Percentiles rank a stretch among this genome's conserved stretches.
phyloP scores from a whole-genome alignment of 2,113 vertebrate genomes.

The Grallaria varia region DNA sequence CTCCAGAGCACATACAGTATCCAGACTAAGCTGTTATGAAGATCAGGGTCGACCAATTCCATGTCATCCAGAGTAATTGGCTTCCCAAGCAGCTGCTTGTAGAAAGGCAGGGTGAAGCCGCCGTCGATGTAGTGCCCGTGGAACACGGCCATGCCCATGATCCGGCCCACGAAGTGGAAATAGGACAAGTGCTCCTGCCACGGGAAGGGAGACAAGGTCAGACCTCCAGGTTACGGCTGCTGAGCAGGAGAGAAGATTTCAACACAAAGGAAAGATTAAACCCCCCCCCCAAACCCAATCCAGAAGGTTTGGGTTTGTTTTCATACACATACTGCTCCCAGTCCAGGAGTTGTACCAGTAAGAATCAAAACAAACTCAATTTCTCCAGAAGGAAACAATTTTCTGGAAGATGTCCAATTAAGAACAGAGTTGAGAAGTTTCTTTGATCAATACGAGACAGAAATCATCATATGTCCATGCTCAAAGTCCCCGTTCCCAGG shows the following conservation, averaged over 20 bases:
- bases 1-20: slow-evolving; percentile 86
- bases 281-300: background rate
- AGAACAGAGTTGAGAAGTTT: background rate
- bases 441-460: background rate
- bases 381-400: background rate
- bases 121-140: slow-evolving; percentile 98
- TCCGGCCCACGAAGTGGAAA: slow-evolving; percentile 97
- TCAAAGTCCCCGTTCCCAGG: no score
- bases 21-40: slow-evolving; percentile 99
- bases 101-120: slow-evolving; percentile 96
- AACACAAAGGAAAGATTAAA: background rate
- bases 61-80: slow-evolving; percentile 98
- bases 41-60: slow-evolving; percentile 97
- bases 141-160: slow-evolving; percentile 99
- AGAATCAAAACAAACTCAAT: background rate
- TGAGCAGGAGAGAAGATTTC: background rate
- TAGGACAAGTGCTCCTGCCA: slow-evolving; percentile 96
- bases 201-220: background rate
- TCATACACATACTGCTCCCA: background rate
- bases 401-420: background rate
- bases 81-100: slow-evolving; percentile 97
- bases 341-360: background rate
- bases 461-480: no score
- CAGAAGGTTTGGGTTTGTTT: background rate
- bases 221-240: background rate